Evolutionary conservation across 2,888 invertebrate genomes (phyloP), one percentile per base, ranked within the genome.

Genomic region (Oligia strigilis): DNA sequence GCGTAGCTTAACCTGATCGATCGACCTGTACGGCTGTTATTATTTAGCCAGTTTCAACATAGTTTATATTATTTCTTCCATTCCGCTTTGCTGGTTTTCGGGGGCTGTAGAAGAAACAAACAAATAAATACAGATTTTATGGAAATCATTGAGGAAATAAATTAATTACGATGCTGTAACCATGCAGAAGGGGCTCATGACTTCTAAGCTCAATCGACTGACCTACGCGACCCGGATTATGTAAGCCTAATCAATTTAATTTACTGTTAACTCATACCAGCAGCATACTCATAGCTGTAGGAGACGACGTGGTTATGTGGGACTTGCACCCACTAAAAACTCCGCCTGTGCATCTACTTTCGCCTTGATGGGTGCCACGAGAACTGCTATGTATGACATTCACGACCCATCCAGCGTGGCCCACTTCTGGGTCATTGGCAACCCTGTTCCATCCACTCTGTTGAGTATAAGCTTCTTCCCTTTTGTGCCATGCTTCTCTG

Each of bases 81-180:
- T 79, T 82, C 80, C 71, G 80, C 85, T 62, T 62, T 46, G 85
- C 11, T 80, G 73, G 52, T 2, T 84, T 74, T 84, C 55, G 73
- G 66, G 85, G 85, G 80, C 84, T 78, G 64, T n/a, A 67, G 49
- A 78, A 67, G 49, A 78, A 46, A 29, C 9, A 49, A 23, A 77
- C 36, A 46, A 72, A 72, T 23, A 58, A 72, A 65, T 60, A 55
- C 70, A 65, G 29, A 69, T 64, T 46, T 65, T 73, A 80, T 74
- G 80, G 64, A 64, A 70, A 80, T 84, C 11, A 66, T 23, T 74
- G 46, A 74, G 70, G 73, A 80, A 71, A 84, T 40, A 49, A 62
- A 73, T 78, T 55, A 43, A 73, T 70, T 73, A 62, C 2, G 55
- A 80, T 72, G 67, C 29, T 52, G 67, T 71, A 79, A 84, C 52